Conservation (phyloP, 2,113 vertebrate genomes). For the Thamnophis sirtalis region DNA sequence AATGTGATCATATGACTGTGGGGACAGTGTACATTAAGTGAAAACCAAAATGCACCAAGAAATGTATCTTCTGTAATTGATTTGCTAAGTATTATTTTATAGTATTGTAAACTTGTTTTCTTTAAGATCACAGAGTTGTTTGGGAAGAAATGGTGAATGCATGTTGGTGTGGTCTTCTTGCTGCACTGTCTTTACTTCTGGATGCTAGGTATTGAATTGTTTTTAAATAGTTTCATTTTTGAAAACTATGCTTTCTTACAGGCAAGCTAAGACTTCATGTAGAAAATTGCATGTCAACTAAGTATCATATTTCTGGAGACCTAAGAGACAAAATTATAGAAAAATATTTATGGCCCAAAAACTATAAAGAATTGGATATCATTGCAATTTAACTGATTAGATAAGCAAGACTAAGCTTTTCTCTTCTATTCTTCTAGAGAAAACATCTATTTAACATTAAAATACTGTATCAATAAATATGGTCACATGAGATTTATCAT, state of each 20-base stretch:
- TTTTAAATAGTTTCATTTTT: conserved; percentile 31
- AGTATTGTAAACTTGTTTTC: conserved; percentile 32
- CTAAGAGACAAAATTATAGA: neutral
- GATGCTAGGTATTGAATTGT: conserved; percentile 87
- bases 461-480: neutral
- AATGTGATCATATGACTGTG: neutral
- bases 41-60: neutral
- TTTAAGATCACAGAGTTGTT: conserved; percentile 83
- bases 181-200: conserved; percentile 91
- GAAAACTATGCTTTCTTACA: neutral
- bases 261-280: rapidly evolving
- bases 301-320: neutral
- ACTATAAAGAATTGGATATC: neutral
- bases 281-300: rapidly evolving
- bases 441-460: neutral
- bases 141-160: conserved; percentile 99
- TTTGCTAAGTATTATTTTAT: neutral
- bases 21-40: neutral
- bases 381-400: neutral
- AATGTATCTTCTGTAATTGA: neutral
- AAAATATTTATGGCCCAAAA: conserved; percentile 4
- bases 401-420: neutral
- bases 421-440: neutral
- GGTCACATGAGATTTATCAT: neutral
- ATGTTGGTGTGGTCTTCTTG: conserved; percentile 96